phyloP scores from a whole-genome alignment of 2,797 vertebrate species.

The Chloroceryle amazona region DNA sequence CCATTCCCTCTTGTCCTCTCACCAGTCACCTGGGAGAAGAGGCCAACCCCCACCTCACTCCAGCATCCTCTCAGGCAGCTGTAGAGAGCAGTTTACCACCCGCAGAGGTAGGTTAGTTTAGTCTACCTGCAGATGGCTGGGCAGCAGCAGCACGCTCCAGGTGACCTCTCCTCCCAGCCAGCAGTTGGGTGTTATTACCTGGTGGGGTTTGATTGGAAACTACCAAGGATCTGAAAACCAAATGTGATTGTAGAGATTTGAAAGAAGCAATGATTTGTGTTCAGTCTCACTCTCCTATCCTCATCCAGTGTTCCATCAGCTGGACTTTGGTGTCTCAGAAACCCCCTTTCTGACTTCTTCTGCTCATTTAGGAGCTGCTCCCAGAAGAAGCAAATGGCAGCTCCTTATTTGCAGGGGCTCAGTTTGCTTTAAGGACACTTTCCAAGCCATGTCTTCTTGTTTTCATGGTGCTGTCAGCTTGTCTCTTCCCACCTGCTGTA shows the following conservation, averaged over 20 bases:
- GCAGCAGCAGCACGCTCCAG: background rate
- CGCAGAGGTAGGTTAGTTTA: too few relatives aligned
- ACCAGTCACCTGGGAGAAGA: too few relatives aligned
- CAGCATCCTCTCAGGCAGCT: too few relatives aligned
- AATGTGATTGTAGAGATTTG: background rate
- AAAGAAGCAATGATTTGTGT: background rate
- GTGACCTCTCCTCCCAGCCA: too few relatives aligned
- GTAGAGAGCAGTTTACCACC: too few relatives aligned
- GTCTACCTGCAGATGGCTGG: background rate
- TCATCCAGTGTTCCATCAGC: background rate
- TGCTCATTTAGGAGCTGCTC: background rate
- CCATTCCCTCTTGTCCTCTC: too few relatives aligned
- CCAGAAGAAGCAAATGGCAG: background rate
- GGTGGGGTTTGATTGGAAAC: fast-evolving
- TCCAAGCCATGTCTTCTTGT: background rate
- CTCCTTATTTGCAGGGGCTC: background rate
- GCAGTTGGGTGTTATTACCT: background rate
- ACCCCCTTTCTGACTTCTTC: background rate
- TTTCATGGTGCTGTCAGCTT: background rate
- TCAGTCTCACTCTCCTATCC: background rate
- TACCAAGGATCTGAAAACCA: background rate
- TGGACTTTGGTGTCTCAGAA: background rate
- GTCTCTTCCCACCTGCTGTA: background rate
- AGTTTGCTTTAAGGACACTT: background rate
- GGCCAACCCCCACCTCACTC: too few relatives aligned